Conservation (phyloP, 2,113 vertebrate genomes). For the Osmerus mordax region DNA sequence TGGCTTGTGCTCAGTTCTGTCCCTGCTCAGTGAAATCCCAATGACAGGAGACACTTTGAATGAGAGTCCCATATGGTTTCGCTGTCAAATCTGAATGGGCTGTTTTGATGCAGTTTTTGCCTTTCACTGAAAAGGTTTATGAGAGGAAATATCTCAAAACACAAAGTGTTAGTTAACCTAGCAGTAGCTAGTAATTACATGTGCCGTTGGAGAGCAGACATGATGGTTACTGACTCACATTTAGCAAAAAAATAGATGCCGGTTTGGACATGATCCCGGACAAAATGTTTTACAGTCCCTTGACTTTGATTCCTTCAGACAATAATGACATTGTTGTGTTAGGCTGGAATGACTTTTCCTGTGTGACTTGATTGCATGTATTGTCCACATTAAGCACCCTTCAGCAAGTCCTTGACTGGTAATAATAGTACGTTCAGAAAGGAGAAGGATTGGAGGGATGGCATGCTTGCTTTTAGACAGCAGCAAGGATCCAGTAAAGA, state of each 20-base stretch:
- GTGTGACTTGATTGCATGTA: slow-evolving; percentile 2
- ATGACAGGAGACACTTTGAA: background rate
- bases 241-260: slow-evolving; percentile 38
- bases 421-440: no score
- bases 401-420: no score
- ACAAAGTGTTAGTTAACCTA: slow-evolving; percentile 50
- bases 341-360: slow-evolving; percentile 23
- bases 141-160: slow-evolving; percentile 53
- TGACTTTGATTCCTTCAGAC: slow-evolving; percentile 45
- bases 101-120: slow-evolving; percentile 23
- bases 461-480: no score
- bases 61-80: slow-evolving; percentile 23
- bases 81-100: slow-evolving; percentile 29
- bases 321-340: slow-evolving; percentile 41
- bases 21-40: no score
- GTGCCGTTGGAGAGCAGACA: slow-evolving; percentile 43
- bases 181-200: slow-evolving; percentile 56
- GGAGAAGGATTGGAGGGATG: no score
- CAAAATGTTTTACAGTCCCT: slow-evolving; percentile 28
- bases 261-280: slow-evolving; percentile 42
- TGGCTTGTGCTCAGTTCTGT: no score
- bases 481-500: background rate
- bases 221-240: slow-evolving; percentile 46
- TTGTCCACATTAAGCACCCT: no score
- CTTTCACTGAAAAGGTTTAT: slow-evolving; percentile 50